Base-by-base conservation (phyloP, 2,113 vertebrate genomes). In the Daboia siamensis region DNA sequence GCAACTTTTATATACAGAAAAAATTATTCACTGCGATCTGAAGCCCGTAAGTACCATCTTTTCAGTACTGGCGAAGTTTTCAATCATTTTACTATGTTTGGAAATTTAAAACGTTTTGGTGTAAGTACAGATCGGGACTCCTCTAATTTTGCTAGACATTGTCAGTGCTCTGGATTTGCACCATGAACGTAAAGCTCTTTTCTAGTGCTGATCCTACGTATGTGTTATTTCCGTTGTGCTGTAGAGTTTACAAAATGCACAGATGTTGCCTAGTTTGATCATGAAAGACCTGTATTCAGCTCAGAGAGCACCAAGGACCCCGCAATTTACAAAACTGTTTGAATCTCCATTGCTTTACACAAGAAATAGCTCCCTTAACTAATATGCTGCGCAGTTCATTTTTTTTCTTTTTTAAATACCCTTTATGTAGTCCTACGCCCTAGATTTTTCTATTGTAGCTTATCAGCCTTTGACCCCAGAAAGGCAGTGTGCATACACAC, bases 1-100 rank as follows among this genome's bases (percentile, higher is more conserved):
- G 93, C 98, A 99, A 96, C 98, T 99, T 98, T 98, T 99, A 55
- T 98, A 98, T 95, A 96, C 97, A 56, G 98, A 99, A 97, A 99
- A 97, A 96, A 99, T 99, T 57, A 99, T 99, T 96, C 99, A 99
- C 97, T 99, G 99, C 92, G 99, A 99, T 95, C 98, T 99, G 93
- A 99, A 99, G 96, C 98, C 98, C 91, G 98, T 99, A 98, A 97
- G 96, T 95, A 94, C 39, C 46, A 90, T 48, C 17, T 55, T 88
- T 92, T 64, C 24, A 26, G 23, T 51, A 23, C 90, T 9, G 20
- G 26, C 87, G 54, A 92, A 6, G 20, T 91, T 9, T 56, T 91
- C 23, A 56, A 51, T 92, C 1, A 91, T 17, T 89, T 56, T 13
- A 88, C 29, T 92, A n/a, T 59, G 8, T 11, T 51, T 26, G 13